phyloP scores from a whole-genome alignment of 2,113 vertebrate genomes.

The Amblyopsis rosae region DNA sequence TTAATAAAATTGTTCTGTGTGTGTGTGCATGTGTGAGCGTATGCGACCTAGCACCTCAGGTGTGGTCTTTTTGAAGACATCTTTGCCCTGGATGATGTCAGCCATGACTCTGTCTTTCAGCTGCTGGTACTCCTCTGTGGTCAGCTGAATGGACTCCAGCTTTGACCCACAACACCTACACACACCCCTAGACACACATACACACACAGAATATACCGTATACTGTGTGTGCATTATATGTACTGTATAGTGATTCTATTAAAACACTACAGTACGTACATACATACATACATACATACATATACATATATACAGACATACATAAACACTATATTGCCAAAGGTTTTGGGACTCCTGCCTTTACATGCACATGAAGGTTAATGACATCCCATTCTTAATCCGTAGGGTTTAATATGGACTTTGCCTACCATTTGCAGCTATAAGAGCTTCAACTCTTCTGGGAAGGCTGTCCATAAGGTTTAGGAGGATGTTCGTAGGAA shows the following conservation, averaged over 20 bases:
- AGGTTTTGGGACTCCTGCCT: too few relatives aligned
- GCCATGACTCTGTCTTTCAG: conserved; percentile 84
- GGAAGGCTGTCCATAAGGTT: too few relatives aligned
- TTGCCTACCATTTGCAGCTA: too few relatives aligned
- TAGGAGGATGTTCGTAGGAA: too few relatives aligned
- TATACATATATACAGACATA: too few relatives aligned
- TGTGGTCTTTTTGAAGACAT: conserved; percentile 90
- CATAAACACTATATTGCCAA: too few relatives aligned
- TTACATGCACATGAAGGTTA: too few relatives aligned
- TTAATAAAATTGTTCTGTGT: not conserved
- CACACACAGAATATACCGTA: not conserved
- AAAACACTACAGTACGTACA: conserved; percentile 55
- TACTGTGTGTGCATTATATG: too few relatives aligned
- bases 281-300: too few relatives aligned
- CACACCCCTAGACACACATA: conserved; percentile 73
- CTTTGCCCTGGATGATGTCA: conserved; percentile 86
- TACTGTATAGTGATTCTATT: not conserved
- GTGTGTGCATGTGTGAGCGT: conserved; percentile 19
- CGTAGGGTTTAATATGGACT: too few relatives aligned
- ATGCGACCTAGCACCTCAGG: conserved; percentile 78
- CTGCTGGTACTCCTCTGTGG: conserved; percentile 81
- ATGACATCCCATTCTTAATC: too few relatives aligned
- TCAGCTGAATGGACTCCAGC: conserved; percentile 88
- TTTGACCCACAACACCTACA: conserved; percentile 81
- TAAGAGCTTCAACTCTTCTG: too few relatives aligned